Conservation (phyloP, 2,888 invertebrate genomes). For the Limulus polyphemus region DNA sequence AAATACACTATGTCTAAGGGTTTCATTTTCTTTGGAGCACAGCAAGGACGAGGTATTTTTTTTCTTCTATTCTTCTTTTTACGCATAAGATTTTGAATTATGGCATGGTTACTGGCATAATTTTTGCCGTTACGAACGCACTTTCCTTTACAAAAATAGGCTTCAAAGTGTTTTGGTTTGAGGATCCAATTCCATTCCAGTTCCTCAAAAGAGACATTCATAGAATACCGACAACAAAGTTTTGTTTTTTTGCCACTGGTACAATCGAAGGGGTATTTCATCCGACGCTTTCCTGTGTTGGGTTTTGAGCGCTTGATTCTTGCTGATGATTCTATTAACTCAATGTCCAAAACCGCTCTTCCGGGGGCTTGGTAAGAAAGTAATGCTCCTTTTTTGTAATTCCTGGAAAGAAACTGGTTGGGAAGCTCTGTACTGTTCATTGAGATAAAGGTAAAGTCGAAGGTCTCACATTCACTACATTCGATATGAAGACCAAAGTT, state of each 20-base stretch:
- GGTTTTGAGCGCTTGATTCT: background rate
- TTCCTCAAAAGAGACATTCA: slow-evolving; percentile 53
- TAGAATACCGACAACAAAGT: slow-evolving; percentile 50
- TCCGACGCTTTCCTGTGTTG: background rate
- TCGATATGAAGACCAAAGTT: slow-evolving; percentile 3
- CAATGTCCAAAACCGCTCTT: background rate
- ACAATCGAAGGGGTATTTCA: background rate
- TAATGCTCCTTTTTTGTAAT: no score
- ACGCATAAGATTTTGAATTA: slow-evolving; percentile 54
- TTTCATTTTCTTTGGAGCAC: slow-evolving; percentile 53
- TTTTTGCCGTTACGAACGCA: slow-evolving; percentile 49
- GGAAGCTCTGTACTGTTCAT: background rate
- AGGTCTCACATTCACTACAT: background rate
- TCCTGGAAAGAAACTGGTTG: background rate
- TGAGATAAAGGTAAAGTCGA: background rate
- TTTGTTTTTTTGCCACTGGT: slow-evolving; percentile 26
- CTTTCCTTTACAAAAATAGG: slow-evolving; percentile 55
- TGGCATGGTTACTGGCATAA: slow-evolving; percentile 56
- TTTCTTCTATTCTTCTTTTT: slow-evolving; percentile 45
- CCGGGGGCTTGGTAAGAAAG: background rate
- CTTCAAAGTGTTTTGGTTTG: slow-evolving; percentile 56
- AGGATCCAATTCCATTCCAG: slow-evolving; percentile 52
- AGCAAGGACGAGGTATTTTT: slow-evolving; percentile 48
- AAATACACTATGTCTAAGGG: slow-evolving; percentile 46
- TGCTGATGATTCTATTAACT: background rate